These are phyloP conservation scores for Alosa alosa DNA, from an alignment of 2,113 vertebrate species.

Conservation along the genomic window DNA sequence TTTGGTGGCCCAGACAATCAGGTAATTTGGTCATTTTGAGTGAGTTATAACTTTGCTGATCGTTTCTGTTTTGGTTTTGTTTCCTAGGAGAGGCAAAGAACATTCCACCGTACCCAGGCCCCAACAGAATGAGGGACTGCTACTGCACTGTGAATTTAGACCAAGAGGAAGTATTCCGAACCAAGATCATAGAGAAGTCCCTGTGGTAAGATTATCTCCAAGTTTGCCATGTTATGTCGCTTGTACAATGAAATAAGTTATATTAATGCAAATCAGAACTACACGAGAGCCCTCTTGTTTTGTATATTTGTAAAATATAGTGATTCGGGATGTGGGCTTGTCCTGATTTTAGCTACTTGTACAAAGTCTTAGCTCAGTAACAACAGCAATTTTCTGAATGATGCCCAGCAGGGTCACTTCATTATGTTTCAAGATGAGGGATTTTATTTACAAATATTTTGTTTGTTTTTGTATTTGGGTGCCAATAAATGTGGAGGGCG, in stretches of 20 bases:
- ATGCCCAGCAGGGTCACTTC: too few species aligned
- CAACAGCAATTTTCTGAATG: too few species aligned
- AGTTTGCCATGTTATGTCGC: background rate
- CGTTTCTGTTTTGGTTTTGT: slow-evolving; percentile 7
- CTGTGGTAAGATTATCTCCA: slow-evolving; percentile 58
- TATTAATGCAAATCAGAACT: background rate
- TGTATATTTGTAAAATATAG: too few species aligned
- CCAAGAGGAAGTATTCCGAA: slow-evolving; percentile 98
- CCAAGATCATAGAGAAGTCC: slow-evolving; percentile 96
- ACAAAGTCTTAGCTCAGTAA: too few species aligned
- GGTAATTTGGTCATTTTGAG: background rate
- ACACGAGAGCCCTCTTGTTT: background rate
- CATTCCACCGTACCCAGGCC: slow-evolving; percentile 92
- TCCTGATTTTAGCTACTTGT: too few species aligned
- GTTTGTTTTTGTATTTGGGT: too few species aligned
- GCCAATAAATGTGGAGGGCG: too few species aligned
- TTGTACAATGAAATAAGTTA: background rate
- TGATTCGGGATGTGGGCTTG: too few species aligned
- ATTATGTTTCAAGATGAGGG: too few species aligned
- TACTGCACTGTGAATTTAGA: slow-evolving; percentile 98
- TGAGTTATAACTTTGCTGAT: background rate
- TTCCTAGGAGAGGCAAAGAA: slow-evolving; percentile 93
- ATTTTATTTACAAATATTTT: too few species aligned
- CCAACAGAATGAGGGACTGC: slow-evolving; percentile 96
- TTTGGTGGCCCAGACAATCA: too few species aligned